These are phyloP conservation scores for Premnoplex brunnescens DNA, from an alignment of 2,797 vertebrate genomes.

Conservation along the genomic window DNA sequence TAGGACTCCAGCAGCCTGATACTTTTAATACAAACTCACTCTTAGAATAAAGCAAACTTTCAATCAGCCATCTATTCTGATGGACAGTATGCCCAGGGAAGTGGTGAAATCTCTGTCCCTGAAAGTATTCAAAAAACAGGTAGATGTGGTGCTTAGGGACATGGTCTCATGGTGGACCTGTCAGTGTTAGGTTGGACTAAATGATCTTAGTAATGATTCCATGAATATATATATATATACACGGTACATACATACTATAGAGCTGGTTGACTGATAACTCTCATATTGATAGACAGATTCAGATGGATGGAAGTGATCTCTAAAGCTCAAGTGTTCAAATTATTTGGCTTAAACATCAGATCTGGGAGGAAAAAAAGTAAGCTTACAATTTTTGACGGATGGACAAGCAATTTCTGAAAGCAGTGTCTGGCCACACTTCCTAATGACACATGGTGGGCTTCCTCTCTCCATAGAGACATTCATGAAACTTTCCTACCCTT, in stretches of 20 bases:
- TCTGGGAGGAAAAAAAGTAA: background rate
- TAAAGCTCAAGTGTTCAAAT: background rate
- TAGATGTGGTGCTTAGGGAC: background rate
- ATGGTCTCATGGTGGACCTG: background rate
- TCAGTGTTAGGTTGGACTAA: background rate
- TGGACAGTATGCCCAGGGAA: background rate
- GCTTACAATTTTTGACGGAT: background rate
- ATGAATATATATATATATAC: background rate
- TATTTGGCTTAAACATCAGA: background rate
- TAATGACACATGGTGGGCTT: accelerated
- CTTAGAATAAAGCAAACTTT: background rate
- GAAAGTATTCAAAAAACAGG: background rate
- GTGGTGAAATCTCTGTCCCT: background rate
- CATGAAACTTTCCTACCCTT: background rate
- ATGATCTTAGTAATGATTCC: too few species aligned
- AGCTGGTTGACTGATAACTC: background rate
- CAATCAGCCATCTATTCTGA: background rate
- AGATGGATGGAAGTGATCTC: background rate
- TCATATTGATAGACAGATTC: background rate
- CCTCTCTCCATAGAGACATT: background rate
- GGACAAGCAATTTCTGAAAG: background rate
- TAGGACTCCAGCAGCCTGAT: background rate
- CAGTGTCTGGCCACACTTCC: background rate
- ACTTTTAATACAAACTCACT: background rate
- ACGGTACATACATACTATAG: background rate